These are phyloP conservation scores for Frieseomelitta varia DNA, from an alignment of 1,140 invertebrate genomes.

Conservation along the genomic window DNA sequence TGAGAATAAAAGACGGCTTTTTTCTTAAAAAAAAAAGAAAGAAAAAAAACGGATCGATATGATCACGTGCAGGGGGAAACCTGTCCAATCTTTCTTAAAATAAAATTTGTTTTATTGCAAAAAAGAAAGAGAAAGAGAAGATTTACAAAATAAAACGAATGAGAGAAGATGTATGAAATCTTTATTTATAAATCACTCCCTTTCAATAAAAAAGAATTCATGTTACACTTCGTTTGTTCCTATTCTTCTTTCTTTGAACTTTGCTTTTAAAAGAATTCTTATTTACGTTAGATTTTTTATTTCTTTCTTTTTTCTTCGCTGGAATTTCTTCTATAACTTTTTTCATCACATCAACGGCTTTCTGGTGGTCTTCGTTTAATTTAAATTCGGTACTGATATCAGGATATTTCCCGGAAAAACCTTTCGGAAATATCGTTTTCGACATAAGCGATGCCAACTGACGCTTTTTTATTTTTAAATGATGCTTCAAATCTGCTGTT, in stretches of 20 bases:
- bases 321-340: slow-evolving; percentile 68
- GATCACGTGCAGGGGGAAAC: neutral
- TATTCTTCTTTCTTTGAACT: slow-evolving; percentile 41
- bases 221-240: slow-evolving; percentile 50
- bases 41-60: neutral
- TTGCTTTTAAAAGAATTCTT: slow-evolving; percentile 45
- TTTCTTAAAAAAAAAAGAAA: slow-evolving; percentile 9
- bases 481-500: slow-evolving; percentile 72
- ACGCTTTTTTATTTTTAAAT: slow-evolving; percentile 83
- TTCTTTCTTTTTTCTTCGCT: slow-evolving; percentile 67
- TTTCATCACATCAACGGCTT: slow-evolving; percentile 84
- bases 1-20: slow-evolving; percentile 35
- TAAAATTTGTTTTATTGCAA: neutral
- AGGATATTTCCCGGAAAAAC: slow-evolving; percentile 87
- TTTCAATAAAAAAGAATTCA: slow-evolving; percentile 29
- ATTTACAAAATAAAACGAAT: slow-evolving; percentile 33
- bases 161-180: slow-evolving; percentile 15
- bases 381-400: slow-evolving; percentile 76
- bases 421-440: slow-evolving; percentile 86
- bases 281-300: slow-evolving; percentile 32
- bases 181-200: neutral
- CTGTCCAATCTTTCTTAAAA: neutral
- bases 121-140: neutral
- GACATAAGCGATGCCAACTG: slow-evolving; percentile 84
- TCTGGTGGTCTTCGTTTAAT: slow-evolving; percentile 74